Base-by-base conservation (phyloP, 2,797 vertebrate species). In the Staurois parvus region DNA sequence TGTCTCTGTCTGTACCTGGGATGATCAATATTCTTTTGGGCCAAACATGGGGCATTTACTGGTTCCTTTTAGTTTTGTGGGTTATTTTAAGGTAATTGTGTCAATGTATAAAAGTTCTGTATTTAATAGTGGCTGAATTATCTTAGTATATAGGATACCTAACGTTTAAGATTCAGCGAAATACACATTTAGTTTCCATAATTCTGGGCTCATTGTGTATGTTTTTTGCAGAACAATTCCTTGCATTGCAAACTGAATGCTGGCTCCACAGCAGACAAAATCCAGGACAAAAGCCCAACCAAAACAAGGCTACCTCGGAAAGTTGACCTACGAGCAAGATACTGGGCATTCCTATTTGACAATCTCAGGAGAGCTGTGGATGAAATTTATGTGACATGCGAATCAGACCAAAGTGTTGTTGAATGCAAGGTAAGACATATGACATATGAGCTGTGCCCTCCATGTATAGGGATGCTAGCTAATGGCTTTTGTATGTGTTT, bases 261-360 rank as follows among this genome's bases (percentile, higher is more conserved):
- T 24, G 91, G 62, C n/a, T 83, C 91, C 74, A 78, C 91, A 83
- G 91, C 96, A 90, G 98, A 99, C 29, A 99, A 99, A 88, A 95
- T 88, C 82, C 88, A 95, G 10, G 98, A 99, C 88, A 99, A 99
- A 92, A 99, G 98, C 90, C 98, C 98, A 7, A 97, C 95, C 0
- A 99, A 99, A 89, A 86, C 90, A 45, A 93, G 98, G 79, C 97
- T 96, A 83, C 98, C 97, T 4, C 96, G 98, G 6, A 99, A 98
- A 92, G 96, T 98, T 87, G 98, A 99, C 88, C 93, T 99, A 59
- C 93, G 98, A 82, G 98, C 98, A 0, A 96, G 98, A 17, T 99
- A 99, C 90, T 99, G 98, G 98, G 98, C 98, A 0, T 99, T 99
- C 88, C 97, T 99, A 19, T 99, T 99, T 19, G 98, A 99, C 90